Base-by-base conservation (phyloP, 1,140 invertebrate genomes). In the Prorops nasuta region DNA sequence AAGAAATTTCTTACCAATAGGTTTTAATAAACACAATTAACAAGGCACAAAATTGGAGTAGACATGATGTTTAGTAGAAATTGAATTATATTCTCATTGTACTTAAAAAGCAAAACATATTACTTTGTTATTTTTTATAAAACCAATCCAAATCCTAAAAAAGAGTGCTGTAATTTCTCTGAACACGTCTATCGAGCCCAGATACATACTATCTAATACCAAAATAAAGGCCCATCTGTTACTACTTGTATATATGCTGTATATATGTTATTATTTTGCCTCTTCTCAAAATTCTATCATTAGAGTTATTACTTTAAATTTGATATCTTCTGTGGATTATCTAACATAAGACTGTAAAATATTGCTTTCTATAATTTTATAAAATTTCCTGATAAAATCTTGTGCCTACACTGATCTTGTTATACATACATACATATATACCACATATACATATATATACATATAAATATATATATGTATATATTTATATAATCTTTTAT, bases 141-240 rank as follows among this genome's bases (percentile, higher is more conserved):
- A n/a, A 58, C 62, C 62, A 58, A 67, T 68, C 49, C 54, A 52
- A 67, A 62, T 60, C 63, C 69, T 74, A 76, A 59, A 58, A 43
- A 58, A 52, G 24, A 46, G 28, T 56, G 47, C 58, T 51, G 51
- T 44, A 32, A 58, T 55, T 16, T 45, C 51, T 81, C 80, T 80
- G 70, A 82, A 82, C 46, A 81, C 77, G 62, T 82, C 80, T 60
- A 81, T 79, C 41, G 79, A 79, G 48, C 75, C 79, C 71, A 81
- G 70, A 76, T 82, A 82, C 80, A 82, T 82, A 74, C 73, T 80
- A 82, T 71, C 79, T 80, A 74, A 67, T 58, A 66, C 64, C 46
- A 64, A 66, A 72, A 64, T 54, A 49, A 73, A 68, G 46, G 71
- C 61, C 71, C 76, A 78, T 78, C 65, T 61, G 71, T 63, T 43